Base-by-base conservation (phyloP, 2,113 vertebrate species). In the Xyrauchen texanus region DNA sequence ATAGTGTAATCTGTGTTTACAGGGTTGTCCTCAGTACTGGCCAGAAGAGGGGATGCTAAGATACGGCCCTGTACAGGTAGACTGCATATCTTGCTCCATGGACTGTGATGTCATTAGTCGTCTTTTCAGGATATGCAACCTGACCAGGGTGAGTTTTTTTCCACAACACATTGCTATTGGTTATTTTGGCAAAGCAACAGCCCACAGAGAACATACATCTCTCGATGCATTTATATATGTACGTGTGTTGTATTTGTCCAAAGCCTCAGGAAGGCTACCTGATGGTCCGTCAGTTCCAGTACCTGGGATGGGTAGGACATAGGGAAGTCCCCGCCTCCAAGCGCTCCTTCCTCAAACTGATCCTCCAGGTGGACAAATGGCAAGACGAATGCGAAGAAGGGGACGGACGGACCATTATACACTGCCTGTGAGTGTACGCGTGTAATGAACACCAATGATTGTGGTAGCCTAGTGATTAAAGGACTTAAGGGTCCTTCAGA, bases 1-100 rank as follows among this genome's bases (percentile, higher is more conserved):
- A 34, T 34, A 34, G 21, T 34, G 21, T 34, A 34, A 34, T 34
- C 21, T 62, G 15, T 62, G 34, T 76, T 10, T 68, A 12, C 87
- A 99, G 98, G 97, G 97, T 52, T 99, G 98, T 86, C 97, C 98
- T 13, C 98, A 99, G 63, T 99, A 99, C 88, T 99, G 98, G 98
- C 97, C 98, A 0, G 97, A 99, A 82, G 98, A 99, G 84, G 98
- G 97, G 6, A 95, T 95, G 86, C 87, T 99, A 61, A 91, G 97
- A 8, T 99, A 99, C 0, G 98, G 98, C 2, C 98, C 97, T 0
- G 97, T 99, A 78, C 98, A 99, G 87, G 98, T 99, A 82, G 97
- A 99, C 73, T 98, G 97, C 85, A 97, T 99, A 93, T 98, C 97
- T 0, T 98, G 96, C 88, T 97, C 96, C 2, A 98, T 99, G 97